Percentiles rank a stretch among this genome's conserved stretches.
Conservation (phyloP, 2,797 vertebrate genomes). For the Pachyuromys duprasi region DNA sequence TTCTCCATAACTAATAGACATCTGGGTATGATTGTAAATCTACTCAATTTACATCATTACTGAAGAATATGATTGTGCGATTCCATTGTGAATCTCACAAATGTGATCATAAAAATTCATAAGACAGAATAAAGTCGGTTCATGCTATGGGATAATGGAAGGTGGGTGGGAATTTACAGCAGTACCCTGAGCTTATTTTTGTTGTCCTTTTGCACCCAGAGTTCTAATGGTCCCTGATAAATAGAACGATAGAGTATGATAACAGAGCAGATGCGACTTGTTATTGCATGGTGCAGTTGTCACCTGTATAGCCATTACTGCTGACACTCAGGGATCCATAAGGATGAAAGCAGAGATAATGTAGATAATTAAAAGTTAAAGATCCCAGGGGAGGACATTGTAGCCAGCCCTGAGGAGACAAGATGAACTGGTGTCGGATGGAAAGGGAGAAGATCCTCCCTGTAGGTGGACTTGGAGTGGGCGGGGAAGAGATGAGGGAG, state of each 20-base stretch:
- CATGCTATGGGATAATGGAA: background rate
- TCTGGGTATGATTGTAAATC: background rate
- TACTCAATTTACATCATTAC: background rate
- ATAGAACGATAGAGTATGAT: background rate
- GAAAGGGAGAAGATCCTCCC: too few relatives aligned
- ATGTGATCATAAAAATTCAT: background rate
- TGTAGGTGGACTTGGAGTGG: too few relatives aligned
- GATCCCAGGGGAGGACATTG: too few relatives aligned
- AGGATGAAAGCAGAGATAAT: constrained; percentile 63
- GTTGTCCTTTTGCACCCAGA: background rate
- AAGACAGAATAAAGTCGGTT: background rate
- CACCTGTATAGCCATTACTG: constrained; percentile 35
- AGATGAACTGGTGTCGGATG: too few relatives aligned
- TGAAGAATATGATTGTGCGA: background rate
- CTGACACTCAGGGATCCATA: constrained; percentile 25
- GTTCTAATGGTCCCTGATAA: constrained; percentile 62
- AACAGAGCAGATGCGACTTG: constrained; percentile 25
- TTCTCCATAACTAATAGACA: background rate
- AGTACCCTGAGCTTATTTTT: background rate
- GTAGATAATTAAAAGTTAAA: constrained; percentile 75
- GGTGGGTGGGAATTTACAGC: background rate
- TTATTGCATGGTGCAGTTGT: constrained; percentile 34
- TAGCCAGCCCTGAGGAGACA: too few relatives aligned
- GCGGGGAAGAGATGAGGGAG: too few relatives aligned
- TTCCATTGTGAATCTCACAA: background rate